A percentile compares a stretch with the other conserved stretches of the same genome.
Conservation (phyloP, 1,140 invertebrate genomes). For the Zophobas morio region DNA sequence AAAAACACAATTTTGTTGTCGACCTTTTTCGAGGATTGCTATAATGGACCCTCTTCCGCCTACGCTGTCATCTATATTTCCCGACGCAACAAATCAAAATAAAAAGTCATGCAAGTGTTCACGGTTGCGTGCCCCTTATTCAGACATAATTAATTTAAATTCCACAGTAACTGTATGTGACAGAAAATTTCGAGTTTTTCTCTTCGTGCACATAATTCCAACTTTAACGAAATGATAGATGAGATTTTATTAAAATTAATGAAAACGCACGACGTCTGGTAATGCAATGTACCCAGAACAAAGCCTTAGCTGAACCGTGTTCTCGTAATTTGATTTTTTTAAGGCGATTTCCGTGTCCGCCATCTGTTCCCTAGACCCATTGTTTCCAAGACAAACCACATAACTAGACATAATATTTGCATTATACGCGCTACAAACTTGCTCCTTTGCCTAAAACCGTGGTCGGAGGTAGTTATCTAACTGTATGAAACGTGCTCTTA, state of each 20-base stretch:
- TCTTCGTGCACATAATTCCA: constrained; percentile 5
- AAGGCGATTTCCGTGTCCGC: constrained; percentile 17
- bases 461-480: constrained; percentile 42
- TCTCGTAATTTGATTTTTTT: constrained; percentile 21
- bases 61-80: too few relatives aligned
- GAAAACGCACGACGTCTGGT: constrained; percentile 11
- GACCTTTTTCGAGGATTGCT: too few relatives aligned
- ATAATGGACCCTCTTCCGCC: too few relatives aligned
- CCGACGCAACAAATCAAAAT: background rate
- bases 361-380: constrained; percentile 19
- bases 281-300: background rate
- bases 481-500: constrained; percentile 29
- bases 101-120: constrained; percentile 4
- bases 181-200: constrained; percentile 6
- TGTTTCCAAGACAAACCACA: constrained; percentile 36
- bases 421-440: constrained; percentile 41
- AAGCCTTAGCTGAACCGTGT: background rate
- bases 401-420: constrained; percentile 43
- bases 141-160: constrained; percentile 15
- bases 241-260: constrained; percentile 20
- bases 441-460: constrained; percentile 39
- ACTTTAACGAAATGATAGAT: constrained; percentile 17
- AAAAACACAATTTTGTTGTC: too few relatives aligned
- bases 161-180: background rate
- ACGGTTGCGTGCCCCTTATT: constrained; percentile 3